Conservation (phyloP, 2,888 invertebrate species). For the Sclerodermus sp. region DNA sequence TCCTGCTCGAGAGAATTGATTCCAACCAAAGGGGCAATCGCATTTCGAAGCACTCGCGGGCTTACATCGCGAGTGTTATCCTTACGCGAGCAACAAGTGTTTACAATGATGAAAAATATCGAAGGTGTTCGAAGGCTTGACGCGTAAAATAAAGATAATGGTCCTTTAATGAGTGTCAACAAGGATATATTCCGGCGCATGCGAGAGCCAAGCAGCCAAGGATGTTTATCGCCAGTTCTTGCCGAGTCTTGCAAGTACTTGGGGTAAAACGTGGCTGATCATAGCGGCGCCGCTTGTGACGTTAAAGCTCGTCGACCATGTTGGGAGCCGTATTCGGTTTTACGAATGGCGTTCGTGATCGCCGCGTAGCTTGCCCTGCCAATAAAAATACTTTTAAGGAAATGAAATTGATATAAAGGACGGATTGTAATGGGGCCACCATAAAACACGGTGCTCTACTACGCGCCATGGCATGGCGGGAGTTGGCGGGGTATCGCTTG, state of each 20-base stretch:
- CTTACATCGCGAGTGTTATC: too few species aligned
- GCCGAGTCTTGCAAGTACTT: constrained; percentile 5
- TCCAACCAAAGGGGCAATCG: too few species aligned
- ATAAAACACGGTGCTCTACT: constrained; percentile 20
- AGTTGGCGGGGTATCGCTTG: constrained; percentile 19
- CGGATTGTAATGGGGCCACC: constrained; percentile 24
- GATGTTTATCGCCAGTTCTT: not conserved
- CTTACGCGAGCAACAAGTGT: not conserved
- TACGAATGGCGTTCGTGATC: constrained; percentile 26
- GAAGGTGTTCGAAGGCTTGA: too few species aligned
- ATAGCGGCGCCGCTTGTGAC: constrained; percentile 24
- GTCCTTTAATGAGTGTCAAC: too few species aligned
- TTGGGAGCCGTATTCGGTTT: constrained; percentile 25
- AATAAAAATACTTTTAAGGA: constrained; percentile 42
- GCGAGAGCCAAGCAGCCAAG: too few species aligned
- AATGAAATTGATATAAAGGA: constrained; percentile 40
- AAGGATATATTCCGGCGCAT: too few species aligned
- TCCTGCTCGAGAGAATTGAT: too few species aligned
- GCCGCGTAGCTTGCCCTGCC: constrained; percentile 12
- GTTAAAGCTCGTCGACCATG: constrained; percentile 22
- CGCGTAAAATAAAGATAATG: too few species aligned
- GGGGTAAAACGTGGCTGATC: constrained; percentile 22
- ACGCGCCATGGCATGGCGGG: constrained; percentile 2
- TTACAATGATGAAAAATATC: not conserved
- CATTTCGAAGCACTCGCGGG: too few species aligned